Evolutionary conservation across 2,797 vertebrate genomes (phyloP).

Genomic region (Adelosebastes latens): DNA sequence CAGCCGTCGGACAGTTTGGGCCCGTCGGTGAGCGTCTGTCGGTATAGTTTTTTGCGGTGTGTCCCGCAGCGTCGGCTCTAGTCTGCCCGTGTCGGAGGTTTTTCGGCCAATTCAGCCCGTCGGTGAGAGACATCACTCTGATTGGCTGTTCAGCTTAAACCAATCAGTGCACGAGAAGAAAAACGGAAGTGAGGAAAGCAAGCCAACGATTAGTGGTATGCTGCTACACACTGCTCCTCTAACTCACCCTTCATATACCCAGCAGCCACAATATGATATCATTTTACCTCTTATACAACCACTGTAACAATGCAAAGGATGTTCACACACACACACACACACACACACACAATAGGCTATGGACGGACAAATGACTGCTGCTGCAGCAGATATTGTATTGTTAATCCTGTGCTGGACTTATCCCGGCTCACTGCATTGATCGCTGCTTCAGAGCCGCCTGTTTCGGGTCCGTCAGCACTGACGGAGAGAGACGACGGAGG

Average conservation of each 20-base stretch:
- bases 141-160: too few species aligned
- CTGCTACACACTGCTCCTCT: neutral
- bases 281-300: constrained; percentile 6
- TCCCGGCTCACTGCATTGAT: constrained; percentile 35
- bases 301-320: neutral
- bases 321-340: neutral
- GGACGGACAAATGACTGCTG: neutral
- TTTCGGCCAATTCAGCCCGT: too few species aligned
- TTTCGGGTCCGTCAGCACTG: constrained; percentile 25
- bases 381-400: neutral
- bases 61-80: too few species aligned
- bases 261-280: neutral
- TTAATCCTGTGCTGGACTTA: constrained; percentile 13
- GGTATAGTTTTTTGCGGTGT: too few species aligned
- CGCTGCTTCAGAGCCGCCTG: constrained; percentile 14
- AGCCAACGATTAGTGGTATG: too few species aligned
- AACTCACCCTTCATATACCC: neutral
- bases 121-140: too few species aligned
- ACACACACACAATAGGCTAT: neutral
- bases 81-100: too few species aligned
- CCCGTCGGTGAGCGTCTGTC: too few species aligned
- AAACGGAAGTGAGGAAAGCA: too few species aligned
- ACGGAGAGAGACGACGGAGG: constrained; percentile 17
- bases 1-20: too few species aligned
- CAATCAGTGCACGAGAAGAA: too few species aligned